Percentiles rank a stretch among this genome's conserved stretches.
Conservation (phyloP, 2,888 invertebrate species). For the Lithophane leautieri region DNA sequence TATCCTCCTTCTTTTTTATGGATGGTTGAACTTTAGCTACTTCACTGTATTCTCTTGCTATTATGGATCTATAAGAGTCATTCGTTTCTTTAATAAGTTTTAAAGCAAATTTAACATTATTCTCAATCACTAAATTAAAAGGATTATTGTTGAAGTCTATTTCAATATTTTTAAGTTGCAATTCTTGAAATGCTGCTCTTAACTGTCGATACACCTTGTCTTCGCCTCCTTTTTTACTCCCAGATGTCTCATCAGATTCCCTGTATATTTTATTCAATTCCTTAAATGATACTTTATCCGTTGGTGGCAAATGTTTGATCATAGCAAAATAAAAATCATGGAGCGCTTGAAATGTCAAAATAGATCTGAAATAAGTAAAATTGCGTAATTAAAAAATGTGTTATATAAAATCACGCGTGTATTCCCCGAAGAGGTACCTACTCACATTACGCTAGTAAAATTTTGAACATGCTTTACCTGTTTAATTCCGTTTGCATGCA, state of each 20-base stretch:
- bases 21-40: conserved; percentile 78
- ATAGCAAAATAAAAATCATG: conserved; percentile 86
- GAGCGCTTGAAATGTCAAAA: conserved; percentile 85
- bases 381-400: conserved; percentile 46
- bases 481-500: conserved; percentile 92
- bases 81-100: conserved; percentile 82
- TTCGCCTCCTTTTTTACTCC: conserved; percentile 80
- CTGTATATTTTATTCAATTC: conserved; percentile 82
- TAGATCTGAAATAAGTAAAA: conserved; percentile 77
- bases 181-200: conserved; percentile 80
- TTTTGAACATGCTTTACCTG: conserved; percentile 80
- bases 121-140: conserved; percentile 83
- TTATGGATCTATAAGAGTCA: conserved; percentile 78
- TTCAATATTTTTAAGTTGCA: conserved; percentile 81
- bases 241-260: conserved; percentile 80
- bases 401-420: background rate
- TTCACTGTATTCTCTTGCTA: conserved; percentile 83
- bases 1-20: conserved; percentile 81
- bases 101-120: conserved; percentile 82
- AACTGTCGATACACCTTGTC: conserved; percentile 83
- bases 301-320: conserved; percentile 82
- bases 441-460: background rate
- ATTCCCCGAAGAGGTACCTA: background rate
- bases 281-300: conserved; percentile 80
- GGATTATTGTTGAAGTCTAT: conserved; percentile 86